Conservation (phyloP, 2,888 invertebrate genomes). For the Metacarcinus magister region DNA sequence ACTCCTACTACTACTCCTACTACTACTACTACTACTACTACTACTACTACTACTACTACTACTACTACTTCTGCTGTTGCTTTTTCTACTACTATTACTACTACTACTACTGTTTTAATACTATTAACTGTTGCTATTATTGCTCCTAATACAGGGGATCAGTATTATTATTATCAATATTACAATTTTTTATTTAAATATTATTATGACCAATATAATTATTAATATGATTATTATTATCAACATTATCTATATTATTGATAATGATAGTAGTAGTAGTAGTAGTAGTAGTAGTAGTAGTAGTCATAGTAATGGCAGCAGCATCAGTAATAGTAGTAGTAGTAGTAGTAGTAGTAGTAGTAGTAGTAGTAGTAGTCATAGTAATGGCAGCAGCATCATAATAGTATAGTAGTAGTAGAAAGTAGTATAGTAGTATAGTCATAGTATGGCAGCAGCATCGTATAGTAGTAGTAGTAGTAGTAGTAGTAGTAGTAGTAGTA, state of each 20-base stretch:
- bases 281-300: neutral
- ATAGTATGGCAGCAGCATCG: too few relatives aligned
- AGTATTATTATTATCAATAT: neutral
- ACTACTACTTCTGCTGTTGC: neutral
- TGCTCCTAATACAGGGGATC: neutral
- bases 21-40: neutral
- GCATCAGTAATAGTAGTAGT: neutral
- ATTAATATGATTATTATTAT: neutral
- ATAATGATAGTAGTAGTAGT: neutral
- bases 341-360: slow-evolving; percentile 4
- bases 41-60: neutral
- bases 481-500: neutral
- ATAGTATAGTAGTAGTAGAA: too few relatives aligned
- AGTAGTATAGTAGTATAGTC: too few relatives aligned
- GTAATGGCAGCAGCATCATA: neutral
- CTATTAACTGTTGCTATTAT: neutral
- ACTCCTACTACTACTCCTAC: neutral
- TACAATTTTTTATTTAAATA: neutral
- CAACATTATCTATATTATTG: neutral
- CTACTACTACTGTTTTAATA: neutral
- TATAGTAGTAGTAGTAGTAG: neutral
- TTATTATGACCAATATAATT: neutral
- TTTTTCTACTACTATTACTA: neutral
- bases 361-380: slow-evolving; percentile 4
- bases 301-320: neutral